Evolutionary conservation across 2,888 invertebrate species (phyloP).

Genomic region (Tubulanus polymorphus): DNA sequence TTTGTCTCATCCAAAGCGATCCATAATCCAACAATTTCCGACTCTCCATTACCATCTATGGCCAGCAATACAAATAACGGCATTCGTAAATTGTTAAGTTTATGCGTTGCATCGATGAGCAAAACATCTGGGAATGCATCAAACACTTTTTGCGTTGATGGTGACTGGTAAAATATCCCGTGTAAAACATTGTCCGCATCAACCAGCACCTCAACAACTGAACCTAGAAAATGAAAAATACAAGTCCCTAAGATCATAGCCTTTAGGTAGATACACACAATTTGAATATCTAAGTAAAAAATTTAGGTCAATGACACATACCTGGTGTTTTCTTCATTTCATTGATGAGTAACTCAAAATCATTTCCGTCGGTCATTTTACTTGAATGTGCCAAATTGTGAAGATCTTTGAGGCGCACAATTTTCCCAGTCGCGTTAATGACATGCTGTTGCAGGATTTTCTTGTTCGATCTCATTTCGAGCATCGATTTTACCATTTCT

Average conservation of each 20-base stretch:
- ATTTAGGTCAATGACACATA: not conserved
- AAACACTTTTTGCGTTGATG: conserved; percentile 12
- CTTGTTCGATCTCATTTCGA: not conserved
- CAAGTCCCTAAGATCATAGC: too few relatives aligned
- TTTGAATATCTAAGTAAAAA: too few relatives aligned
- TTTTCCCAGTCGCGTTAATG: not conserved
- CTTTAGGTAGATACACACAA: too few relatives aligned
- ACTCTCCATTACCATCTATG: conserved; percentile 19
- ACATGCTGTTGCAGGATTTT: not conserved
- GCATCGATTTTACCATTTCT: not conserved
- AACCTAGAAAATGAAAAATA: not conserved
- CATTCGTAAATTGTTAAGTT: conserved; percentile 17
- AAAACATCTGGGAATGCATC: conserved; percentile 13
- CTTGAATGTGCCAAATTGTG: not conserved
- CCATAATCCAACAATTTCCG: conserved; percentile 16
- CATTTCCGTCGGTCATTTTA: not conserved
- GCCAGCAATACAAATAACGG: conserved; percentile 16
- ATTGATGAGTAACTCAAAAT: not conserved
- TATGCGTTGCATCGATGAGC: conserved; percentile 17
- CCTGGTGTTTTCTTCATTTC: not conserved
- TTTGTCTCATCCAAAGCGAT: conserved; percentile 15
- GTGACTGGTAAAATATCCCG: conserved; percentile 15
- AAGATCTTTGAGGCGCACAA: not conserved
- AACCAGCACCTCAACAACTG: not conserved
- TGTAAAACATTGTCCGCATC: not conserved